Percentiles rank a stretch among this genome's conserved stretches.
Conservation (phyloP, 2,113 vertebrate species). For the Ageneiosus marmoratus region DNA sequence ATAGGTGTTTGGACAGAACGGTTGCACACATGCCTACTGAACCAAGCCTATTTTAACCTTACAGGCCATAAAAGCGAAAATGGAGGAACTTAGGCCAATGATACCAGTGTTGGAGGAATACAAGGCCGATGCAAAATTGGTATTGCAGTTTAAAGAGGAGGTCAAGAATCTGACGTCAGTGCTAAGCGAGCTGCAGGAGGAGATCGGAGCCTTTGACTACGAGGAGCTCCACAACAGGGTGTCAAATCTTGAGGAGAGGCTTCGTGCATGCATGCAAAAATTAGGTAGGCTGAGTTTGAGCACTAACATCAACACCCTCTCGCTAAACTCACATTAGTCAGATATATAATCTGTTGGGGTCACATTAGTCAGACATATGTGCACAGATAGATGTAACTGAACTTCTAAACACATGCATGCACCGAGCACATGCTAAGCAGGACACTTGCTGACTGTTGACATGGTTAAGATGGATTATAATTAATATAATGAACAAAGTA, state of each 20-base stretch:
- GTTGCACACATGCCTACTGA: conserved; percentile 86
- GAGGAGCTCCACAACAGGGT: conserved; percentile 92
- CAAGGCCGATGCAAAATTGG: conserved; percentile 96
- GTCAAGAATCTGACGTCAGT: conserved; percentile 91
- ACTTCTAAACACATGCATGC: neutral
- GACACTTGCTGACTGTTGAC: neutral
- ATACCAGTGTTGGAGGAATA: conserved; percentile 97
- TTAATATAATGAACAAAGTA: neutral
- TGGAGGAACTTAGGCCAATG: conserved; percentile 96
- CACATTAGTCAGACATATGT: conserved; percentile 21
- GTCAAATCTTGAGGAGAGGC: conserved; percentile 91
- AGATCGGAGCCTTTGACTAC: conserved; percentile 93
- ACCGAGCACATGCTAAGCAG: neutral
- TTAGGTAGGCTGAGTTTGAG: conserved; percentile 85
- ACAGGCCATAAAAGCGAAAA: conserved; percentile 97
- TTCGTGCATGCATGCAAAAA: conserved; percentile 95
- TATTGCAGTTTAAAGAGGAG: conserved; percentile 96
- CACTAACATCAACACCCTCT: conserved; percentile 53
- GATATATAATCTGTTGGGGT: conserved; percentile 13
- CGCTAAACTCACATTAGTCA: conserved; percentile 14
- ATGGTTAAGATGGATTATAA: neutral
- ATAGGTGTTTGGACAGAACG: conserved; percentile 73
- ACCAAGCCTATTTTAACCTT: conserved; percentile 92
- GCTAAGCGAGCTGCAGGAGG: conserved; percentile 92
- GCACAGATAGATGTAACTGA: neutral